These are phyloP conservation scores for Trididemnum nubilum DNA, from an alignment of 23 tunicate species.

Conservation along the genomic window DNA sequence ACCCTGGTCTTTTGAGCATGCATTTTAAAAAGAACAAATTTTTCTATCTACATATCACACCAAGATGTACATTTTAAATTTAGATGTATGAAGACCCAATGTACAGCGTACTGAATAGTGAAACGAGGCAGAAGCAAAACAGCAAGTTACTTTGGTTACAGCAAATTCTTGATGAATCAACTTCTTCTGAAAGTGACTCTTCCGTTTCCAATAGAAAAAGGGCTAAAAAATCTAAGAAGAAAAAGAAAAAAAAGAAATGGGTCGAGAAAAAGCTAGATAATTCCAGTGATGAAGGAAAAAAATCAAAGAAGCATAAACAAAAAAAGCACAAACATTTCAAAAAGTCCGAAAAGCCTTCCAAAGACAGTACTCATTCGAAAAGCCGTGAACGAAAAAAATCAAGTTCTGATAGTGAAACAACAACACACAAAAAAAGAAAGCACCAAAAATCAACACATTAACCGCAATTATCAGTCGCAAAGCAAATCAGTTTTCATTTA, in stretches of 20 bases:
- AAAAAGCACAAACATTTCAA: neutral
- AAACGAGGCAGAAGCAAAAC: slow-evolving; percentile 55
- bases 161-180: slow-evolving; percentile 59
- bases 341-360: neutral
- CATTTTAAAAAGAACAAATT: too few species aligned
- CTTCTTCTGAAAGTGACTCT: slow-evolving; percentile 39
- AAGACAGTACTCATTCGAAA: neutral
- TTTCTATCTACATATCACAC: too few species aligned
- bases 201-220: slow-evolving; percentile 21
- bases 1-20: too few species aligned
- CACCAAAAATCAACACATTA: neutral
- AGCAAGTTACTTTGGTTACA: slow-evolving; percentile 60
- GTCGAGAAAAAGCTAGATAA: slow-evolving; percentile 46
- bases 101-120: slow-evolving; percentile 53
- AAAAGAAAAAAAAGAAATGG: slow-evolving; percentile 56
- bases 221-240: slow-evolving; percentile 37
- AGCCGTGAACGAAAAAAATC: neutral
- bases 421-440: neutral
- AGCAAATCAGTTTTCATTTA: too few species aligned
- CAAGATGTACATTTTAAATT: too few species aligned
- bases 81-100: slow-evolving; percentile 90
- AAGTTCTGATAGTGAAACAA: neutral
- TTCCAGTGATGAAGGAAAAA: neutral
- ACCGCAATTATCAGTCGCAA: too few species aligned
- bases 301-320: slow-evolving; percentile 19